A percentile compares a stretch with the other conserved stretches of the same genome.
Conservation (phyloP, 1,140 invertebrate species). For the Acromyrmex heyeri region DNA sequence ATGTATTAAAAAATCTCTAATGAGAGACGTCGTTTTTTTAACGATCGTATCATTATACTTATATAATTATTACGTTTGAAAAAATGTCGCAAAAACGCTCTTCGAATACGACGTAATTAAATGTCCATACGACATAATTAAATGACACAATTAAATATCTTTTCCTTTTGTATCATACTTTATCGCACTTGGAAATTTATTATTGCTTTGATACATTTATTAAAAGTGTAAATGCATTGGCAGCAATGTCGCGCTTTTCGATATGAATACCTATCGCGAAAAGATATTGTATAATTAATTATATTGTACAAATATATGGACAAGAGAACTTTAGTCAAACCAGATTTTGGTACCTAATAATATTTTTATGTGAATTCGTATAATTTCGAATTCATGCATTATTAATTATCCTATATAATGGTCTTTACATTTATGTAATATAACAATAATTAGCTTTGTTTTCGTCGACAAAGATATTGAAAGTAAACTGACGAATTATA, state of each 20-base stretch:
- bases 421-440: neutral
- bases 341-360: too few relatives aligned
- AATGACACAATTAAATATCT: slow-evolving; percentile 16
- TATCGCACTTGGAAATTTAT: neutral
- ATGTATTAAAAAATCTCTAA: neutral
- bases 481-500: neutral
- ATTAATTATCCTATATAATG: neutral
- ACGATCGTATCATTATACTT: slow-evolving; percentile 13
- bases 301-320: neutral
- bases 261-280: slow-evolving; percentile 4
- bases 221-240: neutral
- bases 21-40: slow-evolving; percentile 12
- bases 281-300: neutral
- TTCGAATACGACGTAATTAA: slow-evolving; percentile 12
- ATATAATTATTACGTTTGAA: neutral
- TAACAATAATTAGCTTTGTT: neutral
- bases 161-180: slow-evolving; percentile 17
- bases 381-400: too few relatives aligned
- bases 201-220: neutral
- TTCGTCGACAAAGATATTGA: neutral
- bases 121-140: slow-evolving; percentile 9
- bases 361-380: too few relatives aligned
- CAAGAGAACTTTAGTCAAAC: too few relatives aligned
- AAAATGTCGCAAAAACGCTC: neutral
- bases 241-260: neutral